Percentiles rank a stretch among this genome's conserved stretches.
phyloP scores from a whole-genome alignment of 2,797 vertebrate genomes.

The Delichon dasypus region DNA sequence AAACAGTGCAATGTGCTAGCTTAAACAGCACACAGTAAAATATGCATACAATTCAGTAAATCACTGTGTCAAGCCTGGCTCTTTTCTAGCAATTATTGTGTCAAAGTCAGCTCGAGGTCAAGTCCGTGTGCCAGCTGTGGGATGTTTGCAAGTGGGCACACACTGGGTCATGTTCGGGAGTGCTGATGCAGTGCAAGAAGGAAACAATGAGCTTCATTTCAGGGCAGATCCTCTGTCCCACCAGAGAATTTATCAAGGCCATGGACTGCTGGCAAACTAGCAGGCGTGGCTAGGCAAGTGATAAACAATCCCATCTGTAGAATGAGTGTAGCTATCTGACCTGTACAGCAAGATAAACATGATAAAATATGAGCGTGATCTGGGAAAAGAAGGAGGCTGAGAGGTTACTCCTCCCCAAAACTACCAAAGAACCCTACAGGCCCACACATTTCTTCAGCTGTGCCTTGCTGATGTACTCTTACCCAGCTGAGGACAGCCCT shows the following conservation, averaged over 20 bases:
- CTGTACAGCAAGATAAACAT: neutral
- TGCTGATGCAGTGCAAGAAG: neutral
- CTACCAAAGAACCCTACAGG: neutral
- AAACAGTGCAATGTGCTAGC: conserved; percentile 32
- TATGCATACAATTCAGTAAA: conserved; percentile 20
- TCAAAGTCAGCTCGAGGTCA: conserved; percentile 42
- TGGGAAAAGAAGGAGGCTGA: neutral
- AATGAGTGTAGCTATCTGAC: neutral
- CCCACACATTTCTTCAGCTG: neutral
- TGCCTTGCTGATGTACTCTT: neutral
- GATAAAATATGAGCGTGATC: rapidly evolving
- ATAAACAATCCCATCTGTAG: neutral
- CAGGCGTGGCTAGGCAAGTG: neutral
- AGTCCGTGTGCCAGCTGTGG: neutral
- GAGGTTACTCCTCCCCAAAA: neutral
- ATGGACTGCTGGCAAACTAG: neutral
- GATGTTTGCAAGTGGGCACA: neutral
- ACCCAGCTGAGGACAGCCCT: neutral
- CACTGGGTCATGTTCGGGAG: rapidly evolving
- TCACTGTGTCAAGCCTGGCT: neutral
- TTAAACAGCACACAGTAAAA: conserved; percentile 51
- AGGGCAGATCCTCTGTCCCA: neutral
- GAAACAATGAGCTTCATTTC: neutral
- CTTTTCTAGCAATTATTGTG: neutral
- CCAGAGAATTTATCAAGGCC: neutral